Percentiles rank a stretch among this genome's conserved stretches.
These are phyloP conservation scores for Loxodonta africana DNA, from an alignment of 2,113 vertebrate species.

Conservation along the genomic window DNA sequence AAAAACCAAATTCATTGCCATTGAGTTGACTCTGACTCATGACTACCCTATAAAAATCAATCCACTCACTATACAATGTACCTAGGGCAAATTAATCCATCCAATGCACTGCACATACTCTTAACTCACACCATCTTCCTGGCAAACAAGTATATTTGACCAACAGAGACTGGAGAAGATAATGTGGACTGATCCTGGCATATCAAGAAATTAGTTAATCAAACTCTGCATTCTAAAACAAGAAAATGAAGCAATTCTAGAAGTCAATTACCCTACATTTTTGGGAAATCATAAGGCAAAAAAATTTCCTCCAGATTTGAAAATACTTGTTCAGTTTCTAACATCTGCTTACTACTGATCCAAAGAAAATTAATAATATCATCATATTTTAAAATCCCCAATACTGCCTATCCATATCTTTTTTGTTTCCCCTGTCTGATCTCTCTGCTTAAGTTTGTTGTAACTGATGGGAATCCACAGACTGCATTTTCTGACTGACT, in stretches of 20 bases:
- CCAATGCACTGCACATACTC: neutral
- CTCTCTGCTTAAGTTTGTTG: neutral
- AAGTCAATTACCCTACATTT: constrained; percentile 65
- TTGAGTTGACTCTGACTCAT: no score
- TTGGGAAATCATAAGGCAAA: neutral
- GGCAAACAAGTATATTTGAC: neutral
- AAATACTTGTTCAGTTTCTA: constrained; percentile 29
- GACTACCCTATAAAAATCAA: no score
- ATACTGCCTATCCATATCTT: neutral
- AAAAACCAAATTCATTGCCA: neutral
- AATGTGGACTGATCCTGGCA: constrained; percentile 31
- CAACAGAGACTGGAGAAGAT: constrained; percentile 3
- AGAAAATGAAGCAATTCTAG: constrained; percentile 14
- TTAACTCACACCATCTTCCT: neutral
- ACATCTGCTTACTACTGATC: neutral
- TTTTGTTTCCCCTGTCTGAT: neutral
- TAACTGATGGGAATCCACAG: neutral
- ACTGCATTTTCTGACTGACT: neutral
- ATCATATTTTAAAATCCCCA: neutral
- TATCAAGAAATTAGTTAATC: constrained; percentile 52
- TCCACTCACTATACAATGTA: neutral
- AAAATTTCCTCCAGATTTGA: neutral
- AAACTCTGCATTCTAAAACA: constrained; percentile 45
- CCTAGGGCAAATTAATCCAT: neutral
- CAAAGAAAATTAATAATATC: constrained; percentile 26